Base-by-base conservation (phyloP, 2,888 invertebrate genomes). In the Epirrita christyi region DNA sequence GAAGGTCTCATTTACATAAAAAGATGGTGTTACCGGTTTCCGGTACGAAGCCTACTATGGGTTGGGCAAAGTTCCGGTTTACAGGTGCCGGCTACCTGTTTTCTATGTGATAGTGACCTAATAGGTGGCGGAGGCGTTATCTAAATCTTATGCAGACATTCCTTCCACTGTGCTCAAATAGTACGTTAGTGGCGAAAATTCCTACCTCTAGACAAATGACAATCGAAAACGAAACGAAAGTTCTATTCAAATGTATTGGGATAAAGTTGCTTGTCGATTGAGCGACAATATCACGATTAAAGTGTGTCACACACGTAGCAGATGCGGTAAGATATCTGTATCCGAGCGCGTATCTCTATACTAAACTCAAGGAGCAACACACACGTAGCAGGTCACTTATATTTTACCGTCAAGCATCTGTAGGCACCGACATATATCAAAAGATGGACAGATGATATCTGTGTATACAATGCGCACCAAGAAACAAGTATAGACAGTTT, bases 131-230 rank as follows among this genome's bases (percentile, higher is more conserved):
- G 47, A 15, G 14, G 71, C 75, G 70, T 76, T 71, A 70, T 47
- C 72, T 77, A 72, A 83, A 80, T 85, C 79, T 83, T 80, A 86
- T 84, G 89, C 91, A 92, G 93, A 93, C 93, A 94, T 94, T 94
- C 94, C 94, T 94, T 94, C 94, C 94, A 93, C 93, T 93, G 94
- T 94, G 94, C 94, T 94, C 94, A 93, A 93, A 81, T 81, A 81
- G 77, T 79, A 75, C 68, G 72, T 77, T 80, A 81, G 76, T 78
- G 76, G 71, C 68, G 69, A 63, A 71, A 73, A 70, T 65, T 43
- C 15, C 38, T 32, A 11, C 28, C 41, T 15, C 15, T 47, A 29
- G 44, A 51, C 55, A 51, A 38, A 46, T 50, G 50, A 37, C 37
- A 47, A 41, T 62, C 47, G 42, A 55, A 46, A 43, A 47, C 10